phyloP scores from a whole-genome alignment of 2,888 invertebrate genomes.

The Drosophila aldrichi region DNA sequence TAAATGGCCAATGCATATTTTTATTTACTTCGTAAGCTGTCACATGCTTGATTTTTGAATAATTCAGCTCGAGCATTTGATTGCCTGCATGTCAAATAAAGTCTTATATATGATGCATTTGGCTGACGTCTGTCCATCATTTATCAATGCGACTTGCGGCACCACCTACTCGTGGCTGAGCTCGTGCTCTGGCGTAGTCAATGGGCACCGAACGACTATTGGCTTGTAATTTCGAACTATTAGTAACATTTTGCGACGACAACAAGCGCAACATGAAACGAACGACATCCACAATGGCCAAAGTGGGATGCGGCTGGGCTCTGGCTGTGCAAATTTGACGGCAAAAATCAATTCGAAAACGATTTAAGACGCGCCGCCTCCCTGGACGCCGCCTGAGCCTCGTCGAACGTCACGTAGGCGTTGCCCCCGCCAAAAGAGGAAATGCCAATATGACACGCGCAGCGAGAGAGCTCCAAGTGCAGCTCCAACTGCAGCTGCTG shows the following conservation, averaged over 20 bases:
- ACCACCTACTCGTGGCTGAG: conserved; percentile 46
- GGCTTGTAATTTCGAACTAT: conserved; percentile 78
- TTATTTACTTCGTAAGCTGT: background rate
- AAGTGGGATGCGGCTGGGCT: conserved; percentile 22
- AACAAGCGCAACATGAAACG: conserved; percentile 69
- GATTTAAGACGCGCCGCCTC: conserved; percentile 67
- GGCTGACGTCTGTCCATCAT: conserved; percentile 49
- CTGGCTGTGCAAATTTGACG: conserved; percentile 77
- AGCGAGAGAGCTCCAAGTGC: conserved; percentile 36
- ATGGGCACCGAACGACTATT: conserved; percentile 59
- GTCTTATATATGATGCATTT: conserved; percentile 63
- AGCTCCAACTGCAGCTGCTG: conserved; percentile 7
- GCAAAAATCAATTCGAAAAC: conserved; percentile 80
- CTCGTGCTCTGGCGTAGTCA: conserved; percentile 26
- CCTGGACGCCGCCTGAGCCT: background rate
- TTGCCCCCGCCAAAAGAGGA: conserved; percentile 71
- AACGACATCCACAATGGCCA: conserved; percentile 48
- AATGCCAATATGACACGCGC: conserved; percentile 81
- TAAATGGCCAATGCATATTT: background rate
- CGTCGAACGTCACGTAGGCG: conserved; percentile 65
- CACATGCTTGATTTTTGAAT: background rate
- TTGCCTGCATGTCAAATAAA: conserved; percentile 59
- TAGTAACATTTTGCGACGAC: conserved; percentile 78
- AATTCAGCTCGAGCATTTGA: conserved; percentile 30
- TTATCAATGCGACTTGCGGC: conserved; percentile 50